A percentile compares a stretch with the other conserved stretches of the same genome.
Conservation (phyloP, 2,888 invertebrate species). For the Apodemia hepburni region DNA sequence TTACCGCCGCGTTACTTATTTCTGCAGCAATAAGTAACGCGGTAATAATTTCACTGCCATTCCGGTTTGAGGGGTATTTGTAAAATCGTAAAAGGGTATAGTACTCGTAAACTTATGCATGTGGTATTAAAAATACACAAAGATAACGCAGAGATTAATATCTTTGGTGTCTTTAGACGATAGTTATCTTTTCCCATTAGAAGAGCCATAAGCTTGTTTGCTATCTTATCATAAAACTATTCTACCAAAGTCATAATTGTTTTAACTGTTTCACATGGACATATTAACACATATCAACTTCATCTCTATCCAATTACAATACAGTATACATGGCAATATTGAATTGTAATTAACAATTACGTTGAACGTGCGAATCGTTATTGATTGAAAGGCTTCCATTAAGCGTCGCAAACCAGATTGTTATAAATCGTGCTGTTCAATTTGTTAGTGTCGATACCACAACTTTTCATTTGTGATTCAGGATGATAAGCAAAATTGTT, state of each 20-base stretch:
- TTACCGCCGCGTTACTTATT: too few species aligned
- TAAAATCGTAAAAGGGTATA: too few species aligned
- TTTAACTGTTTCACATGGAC: neutral
- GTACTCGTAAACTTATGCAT: too few species aligned
- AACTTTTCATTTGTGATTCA: neutral
- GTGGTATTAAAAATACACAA: too few species aligned
- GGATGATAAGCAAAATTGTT: neutral
- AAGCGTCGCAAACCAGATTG: conserved; percentile 20
- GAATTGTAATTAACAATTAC: conserved; percentile 25
- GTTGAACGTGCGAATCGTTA: conserved; percentile 24
- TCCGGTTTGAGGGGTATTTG: too few species aligned
- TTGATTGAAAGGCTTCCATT: conserved; percentile 26
- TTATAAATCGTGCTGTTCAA: conserved; percentile 18
- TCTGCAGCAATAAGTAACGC: too few species aligned
- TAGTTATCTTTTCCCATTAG: too few species aligned
- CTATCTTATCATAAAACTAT: too few species aligned
- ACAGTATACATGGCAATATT: conserved; percentile 20
- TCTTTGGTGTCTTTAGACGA: too few species aligned
- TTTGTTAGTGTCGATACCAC: neutral
- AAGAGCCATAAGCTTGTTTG: too few species aligned
- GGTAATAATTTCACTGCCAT: too few species aligned
- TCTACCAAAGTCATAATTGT: neutral
- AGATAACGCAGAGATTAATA: too few species aligned
- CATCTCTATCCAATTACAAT: neutral
- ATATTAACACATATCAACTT: conserved; percentile 11